These are phyloP conservation scores for Chrosomus eos DNA, from an alignment of 2,797 vertebrate species.

Conservation along the genomic window DNA sequence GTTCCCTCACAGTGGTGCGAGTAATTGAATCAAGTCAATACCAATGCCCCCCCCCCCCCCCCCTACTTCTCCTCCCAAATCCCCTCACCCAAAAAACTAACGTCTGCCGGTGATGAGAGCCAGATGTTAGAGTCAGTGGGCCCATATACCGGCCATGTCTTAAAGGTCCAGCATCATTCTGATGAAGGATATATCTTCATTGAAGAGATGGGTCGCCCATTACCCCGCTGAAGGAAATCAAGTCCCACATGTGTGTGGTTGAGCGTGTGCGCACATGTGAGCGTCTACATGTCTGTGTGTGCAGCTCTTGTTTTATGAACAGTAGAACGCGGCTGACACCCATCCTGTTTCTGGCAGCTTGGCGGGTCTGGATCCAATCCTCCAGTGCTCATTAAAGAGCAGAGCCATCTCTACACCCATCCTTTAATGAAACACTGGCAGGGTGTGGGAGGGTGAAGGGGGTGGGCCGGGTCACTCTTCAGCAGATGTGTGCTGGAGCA, in stretches of 20 bases:
- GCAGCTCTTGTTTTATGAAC: conserved; percentile 62
- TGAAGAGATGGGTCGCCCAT: conserved; percentile 75
- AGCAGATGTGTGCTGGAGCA: conserved; percentile 53
- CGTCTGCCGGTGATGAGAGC: conserved; percentile 82
- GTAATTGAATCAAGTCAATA: conserved; percentile 93
- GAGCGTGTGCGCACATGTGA: conserved; percentile 25
- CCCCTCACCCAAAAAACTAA: conserved; percentile 70
- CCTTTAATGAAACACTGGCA: conserved; percentile 61
- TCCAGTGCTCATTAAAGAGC: conserved; percentile 73
- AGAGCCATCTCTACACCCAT: conserved; percentile 72
- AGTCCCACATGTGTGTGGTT: conserved; percentile 74
- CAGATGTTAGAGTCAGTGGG: conserved; percentile 79
- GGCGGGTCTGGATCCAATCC: conserved; percentile 79
- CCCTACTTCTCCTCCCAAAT: conserved; percentile 47
- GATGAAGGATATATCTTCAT: conserved; percentile 81
- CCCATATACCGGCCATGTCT: conserved; percentile 72
- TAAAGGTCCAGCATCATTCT: conserved; percentile 79
- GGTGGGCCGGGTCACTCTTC: conserved; percentile 15
- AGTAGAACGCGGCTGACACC: conserved; percentile 77
- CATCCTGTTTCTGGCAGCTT: conserved; percentile 78
- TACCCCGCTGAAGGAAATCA: conserved; percentile 75
- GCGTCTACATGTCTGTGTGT: conserved; percentile 54
- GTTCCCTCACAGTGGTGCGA: conserved; percentile 79
- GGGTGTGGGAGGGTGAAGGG: conserved; percentile 8
- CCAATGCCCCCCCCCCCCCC: conserved; percentile 67